Evolutionary conservation across 2,888 invertebrate genomes (phyloP).

Genomic region (Ferrisia virgata): DNA sequence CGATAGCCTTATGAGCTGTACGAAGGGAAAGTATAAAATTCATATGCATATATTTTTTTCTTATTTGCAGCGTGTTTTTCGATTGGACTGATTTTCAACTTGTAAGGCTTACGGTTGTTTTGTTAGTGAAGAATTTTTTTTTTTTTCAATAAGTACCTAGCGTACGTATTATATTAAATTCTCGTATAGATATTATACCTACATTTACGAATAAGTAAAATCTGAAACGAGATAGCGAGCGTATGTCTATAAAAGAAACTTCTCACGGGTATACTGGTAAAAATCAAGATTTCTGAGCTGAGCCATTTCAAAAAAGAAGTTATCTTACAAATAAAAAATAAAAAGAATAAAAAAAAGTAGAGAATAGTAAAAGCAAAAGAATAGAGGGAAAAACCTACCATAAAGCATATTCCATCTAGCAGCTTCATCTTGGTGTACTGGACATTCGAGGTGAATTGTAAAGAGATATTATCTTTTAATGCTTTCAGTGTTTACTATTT

Average conservation of each 20-base stretch:
- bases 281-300: background rate
- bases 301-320: background rate
- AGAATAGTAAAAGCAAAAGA: background rate
- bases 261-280: background rate
- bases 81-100: background rate
- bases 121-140: background rate
- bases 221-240: background rate
- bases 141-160: background rate
- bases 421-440: background rate
- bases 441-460: conserved; percentile 27
- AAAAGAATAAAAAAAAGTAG: background rate
- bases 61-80: no score
- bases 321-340: background rate
- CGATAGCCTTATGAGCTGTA: no score
- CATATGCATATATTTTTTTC: no score
- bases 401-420: background rate
- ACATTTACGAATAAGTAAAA: background rate
- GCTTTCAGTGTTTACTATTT: conserved; percentile 23
- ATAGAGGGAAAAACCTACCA: background rate
- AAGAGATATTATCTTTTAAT: conserved; percentile 22
- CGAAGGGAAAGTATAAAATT: no score
- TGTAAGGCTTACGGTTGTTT: background rate
- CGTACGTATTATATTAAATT: background rate
- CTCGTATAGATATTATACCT: background rate
- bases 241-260: background rate